These are phyloP conservation scores for Colostygia pectinataria DNA, from an alignment of 2,888 invertebrate species.

Conservation along the genomic window DNA sequence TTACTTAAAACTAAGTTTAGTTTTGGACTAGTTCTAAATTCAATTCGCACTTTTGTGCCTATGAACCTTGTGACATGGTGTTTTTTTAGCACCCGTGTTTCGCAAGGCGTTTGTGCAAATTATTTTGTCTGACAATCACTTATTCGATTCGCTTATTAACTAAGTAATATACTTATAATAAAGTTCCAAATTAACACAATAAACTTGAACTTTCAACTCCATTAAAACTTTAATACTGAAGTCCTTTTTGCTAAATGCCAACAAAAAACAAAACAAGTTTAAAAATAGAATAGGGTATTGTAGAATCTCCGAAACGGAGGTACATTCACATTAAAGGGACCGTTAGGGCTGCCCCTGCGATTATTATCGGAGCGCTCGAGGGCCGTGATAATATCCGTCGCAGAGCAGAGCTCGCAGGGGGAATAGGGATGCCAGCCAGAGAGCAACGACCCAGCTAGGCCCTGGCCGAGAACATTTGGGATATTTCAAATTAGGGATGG, in stretches of 20 bases:
- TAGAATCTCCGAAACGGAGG: conserved; percentile 41
- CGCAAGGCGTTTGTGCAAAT: background rate
- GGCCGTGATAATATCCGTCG: conserved; percentile 57
- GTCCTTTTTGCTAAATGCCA: conserved; percentile 12
- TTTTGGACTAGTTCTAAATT: no score
- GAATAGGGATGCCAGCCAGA: conserved; percentile 50
- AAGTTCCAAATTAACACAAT: background rate
- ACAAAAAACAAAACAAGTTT: conserved; percentile 39
- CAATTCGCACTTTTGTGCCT: no score
- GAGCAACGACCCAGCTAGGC: conserved; percentile 58
- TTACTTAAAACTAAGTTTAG: no score
- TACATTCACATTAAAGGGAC: conserved; percentile 53
- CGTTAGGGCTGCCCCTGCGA: conserved; percentile 62
- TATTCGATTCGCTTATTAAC: background rate
- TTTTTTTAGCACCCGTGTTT: no score
- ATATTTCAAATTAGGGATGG: conserved; percentile 54
- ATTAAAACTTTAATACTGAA: conserved; percentile 28
- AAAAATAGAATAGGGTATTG: conserved; percentile 42
- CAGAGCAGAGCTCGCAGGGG: conserved; percentile 35
- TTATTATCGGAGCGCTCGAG: conserved; percentile 56
- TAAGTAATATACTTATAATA: background rate
- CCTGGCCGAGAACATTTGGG: conserved; percentile 41
- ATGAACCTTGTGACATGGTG: no score
- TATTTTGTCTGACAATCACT: no score
- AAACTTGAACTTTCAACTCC: conserved; percentile 3